Conservation (phyloP, 2,888 invertebrate species). For the Resseliella maxima region DNA sequence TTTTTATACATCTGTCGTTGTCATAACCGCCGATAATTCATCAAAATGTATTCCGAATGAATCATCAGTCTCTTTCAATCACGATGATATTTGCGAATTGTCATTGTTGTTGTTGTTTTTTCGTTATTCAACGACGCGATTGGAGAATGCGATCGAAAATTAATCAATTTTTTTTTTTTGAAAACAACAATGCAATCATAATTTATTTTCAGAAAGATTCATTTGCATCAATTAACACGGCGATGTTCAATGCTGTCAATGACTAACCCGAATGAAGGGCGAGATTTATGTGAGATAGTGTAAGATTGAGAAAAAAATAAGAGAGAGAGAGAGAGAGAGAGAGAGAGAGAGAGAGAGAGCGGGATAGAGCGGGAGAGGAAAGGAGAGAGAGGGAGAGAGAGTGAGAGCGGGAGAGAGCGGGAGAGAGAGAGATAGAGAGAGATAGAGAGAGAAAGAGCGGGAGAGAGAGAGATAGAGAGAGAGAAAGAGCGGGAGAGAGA, state of each 20-base stretch:
- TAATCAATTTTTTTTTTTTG: background rate
- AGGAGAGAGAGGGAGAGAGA: too few relatives aligned
- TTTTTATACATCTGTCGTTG: constrained; percentile 27
- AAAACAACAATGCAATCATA: constrained; percentile 9
- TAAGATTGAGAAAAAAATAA: too few relatives aligned
- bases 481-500: too few relatives aligned
- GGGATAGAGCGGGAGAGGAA: too few relatives aligned
- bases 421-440: too few relatives aligned
- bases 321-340: too few relatives aligned
- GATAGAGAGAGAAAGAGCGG: too few relatives aligned
- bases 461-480: too few relatives aligned
- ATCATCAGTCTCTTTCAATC: constrained; percentile 24
- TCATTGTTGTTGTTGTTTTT: background rate
- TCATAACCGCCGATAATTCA: constrained; percentile 43
- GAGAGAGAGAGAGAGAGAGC: too few relatives aligned
- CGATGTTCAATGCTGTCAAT: background rate
- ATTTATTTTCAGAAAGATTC: background rate
- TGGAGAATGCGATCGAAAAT: background rate
- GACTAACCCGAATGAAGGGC: background rate
- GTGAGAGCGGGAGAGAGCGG: too few relatives aligned
- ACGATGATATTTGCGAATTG: background rate
- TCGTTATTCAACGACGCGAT: background rate
- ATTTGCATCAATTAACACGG: background rate
- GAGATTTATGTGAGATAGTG: too few relatives aligned
- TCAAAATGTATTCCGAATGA: constrained; percentile 32